Conservation (phyloP, 2,888 invertebrate species). For the Leptinotarsa haldemani region DNA sequence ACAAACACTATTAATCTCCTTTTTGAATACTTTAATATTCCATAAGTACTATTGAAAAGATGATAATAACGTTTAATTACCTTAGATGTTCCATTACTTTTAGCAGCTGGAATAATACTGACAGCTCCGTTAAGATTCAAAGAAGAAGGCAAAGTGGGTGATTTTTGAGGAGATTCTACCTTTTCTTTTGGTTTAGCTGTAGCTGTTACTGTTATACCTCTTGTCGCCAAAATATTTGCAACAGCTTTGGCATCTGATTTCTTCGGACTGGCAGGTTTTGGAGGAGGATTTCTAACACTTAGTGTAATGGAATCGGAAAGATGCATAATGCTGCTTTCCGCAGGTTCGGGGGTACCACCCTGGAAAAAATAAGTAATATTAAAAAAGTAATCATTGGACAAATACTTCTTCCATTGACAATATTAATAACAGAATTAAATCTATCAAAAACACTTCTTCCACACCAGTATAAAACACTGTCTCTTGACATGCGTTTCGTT, state of each 20-base stretch:
- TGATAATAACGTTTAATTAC: constrained; percentile 35
- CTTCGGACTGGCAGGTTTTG: constrained; percentile 64
- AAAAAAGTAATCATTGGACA: too few species aligned
- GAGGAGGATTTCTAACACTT: constrained; percentile 69
- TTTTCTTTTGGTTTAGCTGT: constrained; percentile 67
- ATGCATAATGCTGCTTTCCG: constrained; percentile 71
- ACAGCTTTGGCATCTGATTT: constrained; percentile 81
- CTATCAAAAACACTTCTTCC: too few species aligned
- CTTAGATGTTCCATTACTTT: constrained; percentile 47
- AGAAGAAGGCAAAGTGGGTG: constrained; percentile 67
- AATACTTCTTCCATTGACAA: too few species aligned
- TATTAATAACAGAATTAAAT: too few species aligned
- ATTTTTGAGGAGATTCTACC: constrained; percentile 53
- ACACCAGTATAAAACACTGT: too few species aligned
- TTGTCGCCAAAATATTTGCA: constrained; percentile 79
- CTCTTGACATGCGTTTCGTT: too few species aligned
- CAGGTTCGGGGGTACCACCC: constrained; percentile 60
- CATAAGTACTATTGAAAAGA: too few species aligned
- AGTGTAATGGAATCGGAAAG: constrained; percentile 80
- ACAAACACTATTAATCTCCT: too few species aligned
- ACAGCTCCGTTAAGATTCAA: constrained; percentile 73
- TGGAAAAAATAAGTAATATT: constrained; percentile 42
- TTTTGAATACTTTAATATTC: too few species aligned
- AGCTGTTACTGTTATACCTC: constrained; percentile 83
- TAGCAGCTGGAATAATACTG: constrained; percentile 70